Percentiles rank a stretch among this genome's conserved stretches.
phyloP scores from a whole-genome alignment of 2,888 invertebrate genomes.

The Cinara cedri region DNA sequence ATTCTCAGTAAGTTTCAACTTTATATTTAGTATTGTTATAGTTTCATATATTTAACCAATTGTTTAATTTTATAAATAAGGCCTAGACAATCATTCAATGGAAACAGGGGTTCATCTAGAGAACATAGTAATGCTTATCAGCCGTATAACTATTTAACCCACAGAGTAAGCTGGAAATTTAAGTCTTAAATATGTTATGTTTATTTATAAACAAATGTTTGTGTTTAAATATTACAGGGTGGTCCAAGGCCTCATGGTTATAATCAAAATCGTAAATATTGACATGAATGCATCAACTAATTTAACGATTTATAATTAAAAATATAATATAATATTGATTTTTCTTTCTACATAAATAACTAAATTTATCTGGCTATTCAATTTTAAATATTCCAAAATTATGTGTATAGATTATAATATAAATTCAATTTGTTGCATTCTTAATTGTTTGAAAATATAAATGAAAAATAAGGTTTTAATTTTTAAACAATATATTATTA shows the following conservation, averaged over 20 bases:
- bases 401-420: no score
- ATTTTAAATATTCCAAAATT: no score
- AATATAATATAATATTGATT: not conserved
- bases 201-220: not conserved
- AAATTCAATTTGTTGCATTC: no score
- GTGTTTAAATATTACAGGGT: slow-evolving; percentile 38
- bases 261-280: slow-evolving; percentile 41
- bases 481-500: no score
- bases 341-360: no score
- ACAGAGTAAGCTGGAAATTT: slow-evolving; percentile 32
- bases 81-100: slow-evolving; percentile 21
- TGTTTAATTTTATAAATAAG: not conserved
- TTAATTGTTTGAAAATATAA: no score
- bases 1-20: slow-evolving; percentile 39
- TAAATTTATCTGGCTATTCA: no score
- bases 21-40: not conserved
- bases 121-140: slow-evolving; percentile 23
- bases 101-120: not conserved
- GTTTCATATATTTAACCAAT: not conserved
- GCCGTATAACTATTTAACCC: slow-evolving; percentile 17
- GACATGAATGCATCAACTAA: not conserved
- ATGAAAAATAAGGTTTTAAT: no score
- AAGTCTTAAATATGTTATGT: not conserved
- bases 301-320: not conserved
- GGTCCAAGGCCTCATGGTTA: slow-evolving; percentile 57